These are phyloP conservation scores for Lasioglossum albipes DNA, from an alignment of 1,140 invertebrate genomes.

Conservation along the genomic window DNA sequence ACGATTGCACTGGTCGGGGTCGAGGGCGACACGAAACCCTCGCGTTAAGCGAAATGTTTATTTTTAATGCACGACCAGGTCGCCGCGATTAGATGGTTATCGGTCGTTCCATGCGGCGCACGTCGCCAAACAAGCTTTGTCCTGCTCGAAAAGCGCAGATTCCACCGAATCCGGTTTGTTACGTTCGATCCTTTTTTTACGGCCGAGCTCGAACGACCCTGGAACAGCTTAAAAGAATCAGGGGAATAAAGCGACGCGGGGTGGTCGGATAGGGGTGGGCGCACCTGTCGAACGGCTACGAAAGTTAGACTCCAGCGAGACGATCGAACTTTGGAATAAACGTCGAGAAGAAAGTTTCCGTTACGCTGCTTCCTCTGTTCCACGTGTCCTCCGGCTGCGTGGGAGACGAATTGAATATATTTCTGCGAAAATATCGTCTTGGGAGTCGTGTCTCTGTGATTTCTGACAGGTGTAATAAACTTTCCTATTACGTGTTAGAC, in stretches of 20 bases:
- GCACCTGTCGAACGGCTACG: neutral
- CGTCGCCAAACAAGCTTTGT: neutral
- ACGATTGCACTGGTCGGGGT: neutral
- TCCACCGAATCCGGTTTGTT: neutral
- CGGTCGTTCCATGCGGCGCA: neutral
- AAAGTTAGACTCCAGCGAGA: constrained; percentile 2
- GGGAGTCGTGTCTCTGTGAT: neutral
- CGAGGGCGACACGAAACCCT: constrained; percentile 40
- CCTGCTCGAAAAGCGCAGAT: neutral
- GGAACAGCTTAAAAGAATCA: neutral
- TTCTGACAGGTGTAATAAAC: constrained; percentile 10
- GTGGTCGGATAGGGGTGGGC: neutral
- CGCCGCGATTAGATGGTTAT: constrained; percentile 30
- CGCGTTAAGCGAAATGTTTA: constrained; percentile 53
- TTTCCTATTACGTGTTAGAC: constrained; percentile 10
- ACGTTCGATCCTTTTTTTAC: constrained; percentile 11
- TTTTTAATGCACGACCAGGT: constrained; percentile 40
- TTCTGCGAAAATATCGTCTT: neutral
- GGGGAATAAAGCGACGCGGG: neutral
- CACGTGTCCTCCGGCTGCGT: constrained; percentile 4
- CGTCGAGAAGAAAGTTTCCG: constrained; percentile 25
- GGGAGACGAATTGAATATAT: neutral
- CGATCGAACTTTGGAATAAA: constrained; percentile 38
- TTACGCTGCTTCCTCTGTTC: neutral
- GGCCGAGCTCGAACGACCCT: neutral